Base-by-base conservation (phyloP, 2,888 invertebrate genomes). In the Saturnia japonica region DNA sequence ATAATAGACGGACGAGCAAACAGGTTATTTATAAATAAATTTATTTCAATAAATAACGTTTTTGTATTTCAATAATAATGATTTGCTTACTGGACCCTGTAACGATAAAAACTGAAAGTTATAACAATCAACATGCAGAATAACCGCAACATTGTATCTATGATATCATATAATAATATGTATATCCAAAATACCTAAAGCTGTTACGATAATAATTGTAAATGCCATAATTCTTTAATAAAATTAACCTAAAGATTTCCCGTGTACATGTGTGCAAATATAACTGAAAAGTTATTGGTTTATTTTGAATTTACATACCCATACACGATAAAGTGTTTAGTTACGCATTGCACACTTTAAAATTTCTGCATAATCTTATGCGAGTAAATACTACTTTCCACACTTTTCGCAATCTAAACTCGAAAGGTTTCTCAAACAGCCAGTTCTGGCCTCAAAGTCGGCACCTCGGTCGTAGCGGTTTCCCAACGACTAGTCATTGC, bases 401-500 rank as follows among this genome's bases (percentile, higher is more conserved):
- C 82, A 84, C 82, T 91, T 91, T 91, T 92, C 91, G 93, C 87
- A 91, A 91, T 88, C 84, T 83, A 85, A 86, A 85, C 85, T 88
- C 82, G 84, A 87, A 88, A 86, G 87, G 88, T 90, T 91, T 90
- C 90, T 89, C 87, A 91, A 91, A 88, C 84, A 86, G 89, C 86
- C 90, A 88, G 89, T 89, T 91, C 83, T 88, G 87, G 85, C 84
- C 85, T 88, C 85, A 85, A 82, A 87, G 85, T 82, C 84, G 83
- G 84, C 85, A 86, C 83, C 88, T 85, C 82, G 80, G 80, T 78
- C 75, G 77, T 74, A 71, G 79, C 71, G 70, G 80, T 93, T 92
- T 89, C 91, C 81, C 88, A 91, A 92, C 86, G 87, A 77, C 86
- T 85, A 86, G 86, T 79, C 86, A 87, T 92, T 91, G 93, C 92